Base-by-base conservation (phyloP, 2,797 vertebrate species). In the Phoxinus dragarum region DNA sequence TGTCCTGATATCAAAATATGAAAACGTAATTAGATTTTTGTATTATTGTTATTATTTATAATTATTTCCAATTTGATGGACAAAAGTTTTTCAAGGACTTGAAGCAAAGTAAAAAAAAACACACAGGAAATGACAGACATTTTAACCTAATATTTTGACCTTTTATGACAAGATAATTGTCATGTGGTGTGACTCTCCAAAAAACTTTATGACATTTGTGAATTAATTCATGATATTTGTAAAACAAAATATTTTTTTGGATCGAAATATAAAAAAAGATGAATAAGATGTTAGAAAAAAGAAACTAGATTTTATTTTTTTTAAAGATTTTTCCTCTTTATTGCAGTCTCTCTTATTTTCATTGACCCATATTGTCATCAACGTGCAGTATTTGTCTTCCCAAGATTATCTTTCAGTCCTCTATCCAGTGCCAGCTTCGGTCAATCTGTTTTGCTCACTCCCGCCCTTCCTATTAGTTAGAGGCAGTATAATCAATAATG, bases 401-500 rank as follows among this genome's bases (percentile, higher is more conserved):
- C 19, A 34, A 44, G 38, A 44, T 82, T 27, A 72, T 82, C 71
- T 54, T 68, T 86, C 64, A 68, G 54, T 66, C 49, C 8, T 72
- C 47, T 81, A 36, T 82, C 9, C 59, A 23, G 38, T 78, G 81
- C 38, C 74, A 64, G 40, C 71, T 84, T 54, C 36, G 36, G 69
- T 61, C 77, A 36, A 19, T 84, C 31, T 84, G 21, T 80, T 73
- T 56, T 9, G 27, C 31, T 64, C 79, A 66, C 44, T 40, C 61
- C 64, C 10, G 23, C 52, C 21, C 67, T 47, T 82, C 68, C 36
- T 73, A n/a, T 52, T 54, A 54, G 34, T 72, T 49, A 56, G 38
- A 80, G 44, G 54, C 61, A 56, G 59, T 40, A 36, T 47, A 76
- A 87, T 88, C 82, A 86, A 86, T 88, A 88, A 84, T 85, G 72